A percentile compares a stretch with the other conserved stretches of the same genome.
Evolutionary conservation across 2,888 invertebrate species (phyloP).

Genomic region (Drosophila neotestacea): DNA sequence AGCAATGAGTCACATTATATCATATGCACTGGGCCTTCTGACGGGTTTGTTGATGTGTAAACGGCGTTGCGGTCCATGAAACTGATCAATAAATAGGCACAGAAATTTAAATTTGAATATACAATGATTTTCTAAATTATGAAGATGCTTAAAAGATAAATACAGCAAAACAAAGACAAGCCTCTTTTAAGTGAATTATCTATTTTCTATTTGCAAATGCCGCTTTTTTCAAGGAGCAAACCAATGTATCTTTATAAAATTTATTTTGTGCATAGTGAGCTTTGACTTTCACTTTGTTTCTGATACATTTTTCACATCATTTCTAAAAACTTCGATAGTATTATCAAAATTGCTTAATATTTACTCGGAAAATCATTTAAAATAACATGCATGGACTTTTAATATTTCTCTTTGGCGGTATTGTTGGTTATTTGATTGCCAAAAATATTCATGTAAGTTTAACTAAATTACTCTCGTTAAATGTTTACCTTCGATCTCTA

Average conservation of each 20-base stretch:
- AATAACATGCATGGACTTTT: neutral
- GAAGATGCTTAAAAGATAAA: neutral
- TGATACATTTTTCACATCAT: neutral
- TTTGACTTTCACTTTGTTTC: neutral
- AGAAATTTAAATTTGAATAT: neutral
- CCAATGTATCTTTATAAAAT: too few species aligned
- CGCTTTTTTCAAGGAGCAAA: too few species aligned
- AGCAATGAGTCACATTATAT: slow-evolving; percentile 44
- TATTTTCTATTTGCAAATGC: too few species aligned
- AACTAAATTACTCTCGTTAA: neutral
- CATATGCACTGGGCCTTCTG: slow-evolving; percentile 38
- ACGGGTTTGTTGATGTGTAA: slow-evolving; percentile 44
- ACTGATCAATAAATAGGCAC: neutral
- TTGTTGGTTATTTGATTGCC: slow-evolving; percentile 16
- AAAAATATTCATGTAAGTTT: slow-evolving; percentile 10
- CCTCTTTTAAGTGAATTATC: too few species aligned
- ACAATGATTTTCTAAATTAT: neutral
- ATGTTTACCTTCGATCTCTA: too few species aligned
- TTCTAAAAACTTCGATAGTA: neutral
- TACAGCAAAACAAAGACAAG: neutral
- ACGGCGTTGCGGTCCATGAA: slow-evolving; percentile 31
- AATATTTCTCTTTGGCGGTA: slow-evolving; percentile 12
- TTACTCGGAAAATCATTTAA: neutral
- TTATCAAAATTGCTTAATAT: neutral
- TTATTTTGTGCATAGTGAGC: neutral